phyloP scores from a whole-genome alignment of 2,113 vertebrate species.

The Cephalopterus ornatus region DNA sequence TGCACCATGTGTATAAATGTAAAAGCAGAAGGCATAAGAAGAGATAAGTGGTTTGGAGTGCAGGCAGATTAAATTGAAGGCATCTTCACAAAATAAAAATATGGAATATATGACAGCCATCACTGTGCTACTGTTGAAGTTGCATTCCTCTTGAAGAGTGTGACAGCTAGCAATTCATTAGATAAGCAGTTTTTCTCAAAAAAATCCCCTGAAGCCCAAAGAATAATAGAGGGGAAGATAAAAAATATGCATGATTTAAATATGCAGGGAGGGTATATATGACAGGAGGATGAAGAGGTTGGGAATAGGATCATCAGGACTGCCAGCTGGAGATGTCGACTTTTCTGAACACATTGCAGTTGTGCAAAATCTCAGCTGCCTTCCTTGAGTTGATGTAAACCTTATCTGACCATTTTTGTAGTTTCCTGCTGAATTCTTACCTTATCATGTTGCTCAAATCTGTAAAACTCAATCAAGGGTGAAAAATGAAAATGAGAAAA shows the following conservation, averaged over 20 bases:
- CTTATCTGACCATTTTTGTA: not conserved
- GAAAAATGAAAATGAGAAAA: not conserved
- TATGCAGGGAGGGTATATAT: not conserved
- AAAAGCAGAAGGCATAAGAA: not conserved
- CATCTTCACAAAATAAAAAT: not conserved
- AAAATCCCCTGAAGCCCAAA: not conserved
- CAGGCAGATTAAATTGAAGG: not conserved
- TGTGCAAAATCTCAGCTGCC: not conserved
- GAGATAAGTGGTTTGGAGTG: not conserved
- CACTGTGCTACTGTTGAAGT: not conserved
- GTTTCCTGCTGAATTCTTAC: not conserved
- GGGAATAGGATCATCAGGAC: not conserved
- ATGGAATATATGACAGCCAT: not conserved
- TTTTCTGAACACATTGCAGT: not conserved
- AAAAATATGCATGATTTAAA: not conserved
- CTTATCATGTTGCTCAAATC: not conserved
- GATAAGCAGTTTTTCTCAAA: not conserved
- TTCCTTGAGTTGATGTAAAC: not conserved
- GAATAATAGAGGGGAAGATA: not conserved
- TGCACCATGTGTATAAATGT: not conserved
- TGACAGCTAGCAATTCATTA: not conserved
- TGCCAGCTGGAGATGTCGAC: not conserved
- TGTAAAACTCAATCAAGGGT: not conserved
- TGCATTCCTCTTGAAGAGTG: not conserved
- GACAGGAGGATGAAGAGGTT: not conserved